phyloP scores from a whole-genome alignment of 1,140 invertebrate species.

The Aricia agestis region DNA sequence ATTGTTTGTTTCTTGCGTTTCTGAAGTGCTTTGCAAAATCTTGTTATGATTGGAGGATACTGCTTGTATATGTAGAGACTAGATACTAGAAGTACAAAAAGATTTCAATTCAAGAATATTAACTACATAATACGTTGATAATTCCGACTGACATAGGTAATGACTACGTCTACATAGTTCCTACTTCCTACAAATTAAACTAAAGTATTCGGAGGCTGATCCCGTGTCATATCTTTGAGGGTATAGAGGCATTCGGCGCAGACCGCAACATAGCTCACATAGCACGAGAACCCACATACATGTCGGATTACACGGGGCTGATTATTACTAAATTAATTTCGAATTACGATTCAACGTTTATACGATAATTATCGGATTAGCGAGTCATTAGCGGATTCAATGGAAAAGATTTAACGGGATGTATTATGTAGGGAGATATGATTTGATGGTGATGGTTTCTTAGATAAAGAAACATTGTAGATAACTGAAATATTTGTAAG shows the following conservation, averaged over 20 bases:
- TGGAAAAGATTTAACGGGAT: background rate
- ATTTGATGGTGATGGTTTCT: too few relatives aligned
- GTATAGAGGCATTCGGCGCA: background rate
- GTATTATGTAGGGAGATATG: too few relatives aligned
- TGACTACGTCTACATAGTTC: background rate
- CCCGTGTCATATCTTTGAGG: slow-evolving; percentile 10
- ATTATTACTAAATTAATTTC: slow-evolving; percentile 9
- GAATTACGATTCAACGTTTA: background rate
- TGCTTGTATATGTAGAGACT: too few relatives aligned
- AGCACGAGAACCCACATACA: background rate
- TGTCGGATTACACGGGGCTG: slow-evolving; percentile 3
- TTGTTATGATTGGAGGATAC: too few relatives aligned
- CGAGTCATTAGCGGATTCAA: background rate
- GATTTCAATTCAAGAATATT: too few relatives aligned
- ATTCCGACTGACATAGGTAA: too few relatives aligned
- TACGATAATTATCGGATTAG: background rate
- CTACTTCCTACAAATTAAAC: background rate
- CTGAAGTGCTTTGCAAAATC: background rate
- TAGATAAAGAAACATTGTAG: too few relatives aligned
- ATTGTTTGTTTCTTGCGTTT: background rate
- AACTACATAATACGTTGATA: too few relatives aligned
- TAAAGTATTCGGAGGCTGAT: background rate
- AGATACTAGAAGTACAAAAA: too few relatives aligned
- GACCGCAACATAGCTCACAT: slow-evolving; percentile 9
- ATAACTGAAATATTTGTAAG: too few relatives aligned